A percentile compares a stretch with the other conserved stretches of the same genome.
phyloP scores from a whole-genome alignment of 2,888 invertebrate species.

The Drosophila siamana region DNA sequence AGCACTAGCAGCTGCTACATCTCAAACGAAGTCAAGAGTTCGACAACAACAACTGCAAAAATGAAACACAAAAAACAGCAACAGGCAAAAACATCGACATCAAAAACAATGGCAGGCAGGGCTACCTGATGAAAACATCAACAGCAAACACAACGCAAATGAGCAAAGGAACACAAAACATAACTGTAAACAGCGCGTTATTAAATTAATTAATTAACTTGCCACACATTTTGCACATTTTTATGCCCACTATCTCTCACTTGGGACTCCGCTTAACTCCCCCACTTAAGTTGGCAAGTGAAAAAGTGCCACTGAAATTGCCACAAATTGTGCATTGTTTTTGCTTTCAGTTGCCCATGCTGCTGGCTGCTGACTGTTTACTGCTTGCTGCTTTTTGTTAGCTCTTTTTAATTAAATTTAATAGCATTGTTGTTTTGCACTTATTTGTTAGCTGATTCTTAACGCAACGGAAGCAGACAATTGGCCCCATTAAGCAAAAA shows the following conservation, averaged over 20 bases:
- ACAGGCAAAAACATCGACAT: conserved; percentile 13
- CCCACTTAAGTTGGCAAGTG: conserved; percentile 40
- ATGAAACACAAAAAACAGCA: conserved; percentile 8
- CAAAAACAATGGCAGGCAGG: conserved; percentile 8
- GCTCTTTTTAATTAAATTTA: conserved; percentile 70
- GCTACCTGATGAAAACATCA: conserved; percentile 57
- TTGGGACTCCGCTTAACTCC: neutral
- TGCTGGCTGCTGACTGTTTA: conserved; percentile 9
- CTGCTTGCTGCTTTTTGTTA: conserved; percentile 32
- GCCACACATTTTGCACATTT: conserved; percentile 60
- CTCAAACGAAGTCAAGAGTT: conserved; percentile 64
- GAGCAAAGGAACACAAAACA: conserved; percentile 27
- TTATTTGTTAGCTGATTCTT: conserved; percentile 58
- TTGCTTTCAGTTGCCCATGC: conserved; percentile 5
- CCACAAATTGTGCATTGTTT: conserved; percentile 77
- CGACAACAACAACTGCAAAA: conserved; percentile 11
- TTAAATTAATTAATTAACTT: conserved; percentile 75
- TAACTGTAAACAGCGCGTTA: conserved; percentile 60
- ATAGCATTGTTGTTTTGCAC: conserved; percentile 58
- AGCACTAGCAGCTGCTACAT: conserved; percentile 24
- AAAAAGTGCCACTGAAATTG: conserved; percentile 70
- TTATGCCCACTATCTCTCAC: neutral
- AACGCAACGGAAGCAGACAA: conserved; percentile 73
- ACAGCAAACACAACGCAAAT: conserved; percentile 40
- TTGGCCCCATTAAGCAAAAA: conserved; percentile 67